phyloP scores from a whole-genome alignment of 2,888 invertebrate genomes.

The Erynnis tages region DNA sequence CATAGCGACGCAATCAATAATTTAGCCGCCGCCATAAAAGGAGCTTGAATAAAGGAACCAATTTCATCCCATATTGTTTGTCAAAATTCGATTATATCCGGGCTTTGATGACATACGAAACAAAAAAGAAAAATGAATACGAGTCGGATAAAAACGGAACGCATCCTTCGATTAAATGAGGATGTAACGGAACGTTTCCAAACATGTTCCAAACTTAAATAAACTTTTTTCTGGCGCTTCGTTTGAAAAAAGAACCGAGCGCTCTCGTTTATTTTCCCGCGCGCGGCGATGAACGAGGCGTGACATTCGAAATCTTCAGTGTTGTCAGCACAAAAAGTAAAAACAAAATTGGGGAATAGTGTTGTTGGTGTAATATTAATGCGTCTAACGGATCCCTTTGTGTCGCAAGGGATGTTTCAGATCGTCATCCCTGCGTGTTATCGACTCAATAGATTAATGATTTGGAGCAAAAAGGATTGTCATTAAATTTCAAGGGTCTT shows the following conservation, averaged over 20 bases:
- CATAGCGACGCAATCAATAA: conserved; percentile 45
- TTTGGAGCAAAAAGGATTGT: conserved; percentile 55
- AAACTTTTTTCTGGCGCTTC: conserved; percentile 61
- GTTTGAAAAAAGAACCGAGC: conserved; percentile 49
- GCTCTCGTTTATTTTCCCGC: conserved; percentile 65
- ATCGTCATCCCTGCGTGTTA: conserved; percentile 48
- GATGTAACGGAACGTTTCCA: conserved; percentile 64
- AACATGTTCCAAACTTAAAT: conserved; percentile 60
- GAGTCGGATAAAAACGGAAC: conserved; percentile 43
- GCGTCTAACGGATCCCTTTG: conserved; percentile 74
- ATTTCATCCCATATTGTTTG: conserved; percentile 75
- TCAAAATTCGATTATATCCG: conserved; percentile 75
- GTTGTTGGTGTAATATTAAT: conserved; percentile 72
- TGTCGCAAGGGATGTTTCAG: conserved; percentile 58
- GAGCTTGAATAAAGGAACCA: conserved; percentile 67
- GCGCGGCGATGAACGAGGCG: conserved; percentile 71
- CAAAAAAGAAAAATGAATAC: conserved; percentile 48
- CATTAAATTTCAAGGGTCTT: conserved; percentile 40
- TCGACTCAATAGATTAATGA: conserved; percentile 55
- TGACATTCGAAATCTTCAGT: conserved; percentile 75
- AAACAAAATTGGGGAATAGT: conserved; percentile 60
- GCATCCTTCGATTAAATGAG: conserved; percentile 60
- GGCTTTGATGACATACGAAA: conserved; percentile 54
- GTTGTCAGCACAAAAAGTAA: conserved; percentile 64
- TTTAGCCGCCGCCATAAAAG: conserved; percentile 56